Evolutionary conservation across 2,113 vertebrate species (phyloP).

Genomic region (Ginglymostoma cirratum): DNA sequence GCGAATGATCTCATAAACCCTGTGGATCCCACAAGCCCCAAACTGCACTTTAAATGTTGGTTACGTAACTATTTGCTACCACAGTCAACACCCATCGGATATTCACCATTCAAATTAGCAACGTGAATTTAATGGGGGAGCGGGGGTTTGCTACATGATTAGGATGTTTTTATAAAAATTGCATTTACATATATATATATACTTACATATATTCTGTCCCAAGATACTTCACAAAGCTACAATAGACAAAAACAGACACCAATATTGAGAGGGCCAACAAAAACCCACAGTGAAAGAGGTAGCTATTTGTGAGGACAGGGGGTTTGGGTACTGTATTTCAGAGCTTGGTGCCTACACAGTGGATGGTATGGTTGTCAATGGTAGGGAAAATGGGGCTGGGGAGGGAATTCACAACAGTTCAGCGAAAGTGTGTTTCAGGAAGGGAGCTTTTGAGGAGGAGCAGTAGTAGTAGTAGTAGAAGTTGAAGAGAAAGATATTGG

Average conservation of each 20-base stretch:
- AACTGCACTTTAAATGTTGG: neutral
- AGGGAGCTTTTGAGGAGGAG: neutral
- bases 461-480: too few relatives aligned
- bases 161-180: neutral
- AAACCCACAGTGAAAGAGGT: neutral
- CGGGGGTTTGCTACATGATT: neutral
- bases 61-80: neutral
- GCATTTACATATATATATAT: neutral
- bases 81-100: neutral
- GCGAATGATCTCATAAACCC: neutral
- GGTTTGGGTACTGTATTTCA: neutral
- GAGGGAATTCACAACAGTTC: neutral
- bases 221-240: too few relatives aligned
- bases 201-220: neutral
- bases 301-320: too few relatives aligned
- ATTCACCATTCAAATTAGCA: neutral
- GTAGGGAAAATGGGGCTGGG: neutral
- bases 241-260: neutral
- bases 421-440: neutral
- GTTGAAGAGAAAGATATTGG: neutral
- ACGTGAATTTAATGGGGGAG: neutral
- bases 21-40: neutral
- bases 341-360: neutral
- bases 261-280: neutral
- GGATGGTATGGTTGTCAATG: neutral